Percentiles rank a stretch among this genome's conserved stretches.
Conservation (phyloP, 92 coral and sea anemone species). For the Zoanthus gigantus region DNA sequence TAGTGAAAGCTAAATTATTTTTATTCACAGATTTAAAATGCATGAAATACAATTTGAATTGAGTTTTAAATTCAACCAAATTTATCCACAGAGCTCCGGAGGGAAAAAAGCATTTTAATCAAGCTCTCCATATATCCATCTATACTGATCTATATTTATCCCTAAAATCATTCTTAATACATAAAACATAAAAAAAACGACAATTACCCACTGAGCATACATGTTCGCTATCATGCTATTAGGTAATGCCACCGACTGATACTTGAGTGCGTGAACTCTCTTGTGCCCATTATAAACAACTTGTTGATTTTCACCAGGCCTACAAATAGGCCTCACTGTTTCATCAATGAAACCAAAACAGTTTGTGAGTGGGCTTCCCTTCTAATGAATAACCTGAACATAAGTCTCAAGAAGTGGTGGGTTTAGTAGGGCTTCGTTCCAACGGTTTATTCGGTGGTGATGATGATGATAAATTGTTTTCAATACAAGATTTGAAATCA, state of each 20-base stretch:
- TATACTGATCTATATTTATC: no score
- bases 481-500: no score
- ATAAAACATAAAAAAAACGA: background rate
- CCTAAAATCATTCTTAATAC: background rate
- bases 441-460: conserved; percentile 3
- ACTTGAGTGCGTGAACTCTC: no score
- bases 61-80: background rate
- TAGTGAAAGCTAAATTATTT: background rate
- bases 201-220: no score
- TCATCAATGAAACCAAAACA: no score
- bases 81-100: background rate
- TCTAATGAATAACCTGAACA: background rate
- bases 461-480: no score
- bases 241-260: no score
- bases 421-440: background rate
- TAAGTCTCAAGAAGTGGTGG: background rate
- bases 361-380: no score
- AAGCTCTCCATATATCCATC: background rate
- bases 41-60: background rate
- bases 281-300: no score
- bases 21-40: conserved; percentile 2
- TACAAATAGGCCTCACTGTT: no score
- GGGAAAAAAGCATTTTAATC: background rate
- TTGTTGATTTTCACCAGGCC: no score
- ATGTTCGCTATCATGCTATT: no score